Base-by-base conservation (phyloP, 2,113 vertebrate genomes). In the Archocentrus centrarchus region DNA sequence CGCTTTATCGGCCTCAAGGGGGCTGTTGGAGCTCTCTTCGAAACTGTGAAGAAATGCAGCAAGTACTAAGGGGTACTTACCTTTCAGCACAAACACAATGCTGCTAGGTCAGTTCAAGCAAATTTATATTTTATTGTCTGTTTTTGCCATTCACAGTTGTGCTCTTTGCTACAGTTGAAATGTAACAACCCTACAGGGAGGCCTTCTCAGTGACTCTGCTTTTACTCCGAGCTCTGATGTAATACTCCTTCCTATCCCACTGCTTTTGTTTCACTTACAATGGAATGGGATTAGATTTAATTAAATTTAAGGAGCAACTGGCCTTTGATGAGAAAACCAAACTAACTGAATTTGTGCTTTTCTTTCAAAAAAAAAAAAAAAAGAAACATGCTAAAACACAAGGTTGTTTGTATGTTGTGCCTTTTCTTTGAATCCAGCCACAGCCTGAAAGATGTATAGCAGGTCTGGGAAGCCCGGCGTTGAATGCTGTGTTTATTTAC, bases 1-100 rank as follows among this genome's bases (percentile, higher is more conserved):
- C 75, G 14, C 86, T 92, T 94, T 92, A 92, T 90, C 57, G 73
- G 75, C 86, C 90, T 91, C 85, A 30, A 6, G 90, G 85, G 90
- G 80, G 78, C 78, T 44, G 44, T 90, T 73, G 64, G 27, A 37
- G 66, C 30, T 70, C 80, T 83, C 88, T 91, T 93, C 90, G 81
- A 91, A 91, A 85, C 82, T 66, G 77, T 83, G 82, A 92, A 82
- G 88, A 92, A 87, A 90, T 77, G 84, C 79, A 82, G 81, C 82
- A 85, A 88, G 81, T 87, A 83, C 85, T 61, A 50, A 89, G 87
- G 59, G 18, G 62, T 61, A 22, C 83, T 89, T 75, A 73, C 24
- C 81, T 88, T 86, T 89, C 86, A 85, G 84, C 80, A 50, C 81
- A 81, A 44, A 80, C 83, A 81, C 84, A 87, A 47, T 32, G 81